phyloP scores from a whole-genome alignment of 2,888 invertebrate species.

The Aphodius granarius region DNA sequence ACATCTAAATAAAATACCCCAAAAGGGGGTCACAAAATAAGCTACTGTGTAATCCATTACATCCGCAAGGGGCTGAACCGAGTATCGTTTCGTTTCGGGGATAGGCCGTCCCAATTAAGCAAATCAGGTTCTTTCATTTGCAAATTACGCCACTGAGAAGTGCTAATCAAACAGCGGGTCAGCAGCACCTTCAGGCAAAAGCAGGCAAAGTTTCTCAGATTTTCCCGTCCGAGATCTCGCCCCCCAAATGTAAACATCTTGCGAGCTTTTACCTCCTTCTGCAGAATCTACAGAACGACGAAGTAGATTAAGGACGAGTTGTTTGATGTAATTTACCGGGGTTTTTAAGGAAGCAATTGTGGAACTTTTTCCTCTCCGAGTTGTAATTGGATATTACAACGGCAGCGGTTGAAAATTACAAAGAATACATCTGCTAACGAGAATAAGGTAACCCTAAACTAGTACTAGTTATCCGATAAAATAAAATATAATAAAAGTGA shows the following conservation, averaged over 20 bases:
- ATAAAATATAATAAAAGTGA: not conserved
- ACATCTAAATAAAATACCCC: not conserved
- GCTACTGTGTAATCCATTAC: not conserved
- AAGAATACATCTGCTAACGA: not conserved
- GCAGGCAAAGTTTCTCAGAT: not conserved
- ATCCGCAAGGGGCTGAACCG: not conserved
- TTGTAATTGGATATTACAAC: not conserved
- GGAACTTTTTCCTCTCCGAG: not conserved
- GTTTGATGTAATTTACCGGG: not conserved
- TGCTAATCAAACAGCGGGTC: not conserved
- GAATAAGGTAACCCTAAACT: not conserved
- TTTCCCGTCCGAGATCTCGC: not conserved
- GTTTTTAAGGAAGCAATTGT: not conserved
- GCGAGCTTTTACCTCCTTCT: not conserved
- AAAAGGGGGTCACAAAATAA: not conserved
- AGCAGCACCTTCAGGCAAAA: not conserved
- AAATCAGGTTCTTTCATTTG: slow-evolving; percentile 14
- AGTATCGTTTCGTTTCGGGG: not conserved
- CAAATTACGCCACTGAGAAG: slow-evolving; percentile 2
- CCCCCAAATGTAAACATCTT: not conserved
- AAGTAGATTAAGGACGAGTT: not conserved
- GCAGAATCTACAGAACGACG: not conserved
- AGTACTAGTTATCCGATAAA: no score
- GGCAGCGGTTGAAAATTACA: not conserved
- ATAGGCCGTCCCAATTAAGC: slow-evolving; percentile 3